These are phyloP conservation scores for Nycticorax nycticorax DNA, from an alignment of 2,113 vertebrate genomes.

Conservation along the genomic window DNA sequence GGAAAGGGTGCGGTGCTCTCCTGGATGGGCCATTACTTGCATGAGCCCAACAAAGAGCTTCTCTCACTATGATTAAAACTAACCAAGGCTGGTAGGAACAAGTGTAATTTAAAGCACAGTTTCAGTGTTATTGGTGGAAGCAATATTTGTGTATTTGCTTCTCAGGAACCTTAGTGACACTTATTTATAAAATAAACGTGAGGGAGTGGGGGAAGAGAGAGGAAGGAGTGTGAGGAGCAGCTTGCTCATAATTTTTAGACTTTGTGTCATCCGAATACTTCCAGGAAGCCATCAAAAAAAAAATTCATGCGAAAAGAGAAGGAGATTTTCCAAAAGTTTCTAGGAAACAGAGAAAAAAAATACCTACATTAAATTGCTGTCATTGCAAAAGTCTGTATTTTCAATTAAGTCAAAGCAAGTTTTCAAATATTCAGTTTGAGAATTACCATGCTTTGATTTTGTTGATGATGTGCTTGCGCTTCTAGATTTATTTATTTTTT, in stretches of 20 bases:
- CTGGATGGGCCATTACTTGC: background rate
- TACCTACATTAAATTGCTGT: background rate
- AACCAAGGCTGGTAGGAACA: background rate
- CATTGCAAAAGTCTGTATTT: background rate
- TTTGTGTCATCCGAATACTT: background rate
- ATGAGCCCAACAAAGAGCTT: background rate
- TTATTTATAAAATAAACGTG: background rate
- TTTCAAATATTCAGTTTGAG: background rate
- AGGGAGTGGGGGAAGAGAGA: background rate
- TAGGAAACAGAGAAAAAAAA: background rate
- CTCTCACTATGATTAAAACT: background rate
- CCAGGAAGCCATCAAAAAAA: background rate
- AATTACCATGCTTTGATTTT: background rate
- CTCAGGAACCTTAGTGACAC: background rate
- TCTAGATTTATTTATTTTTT: background rate
- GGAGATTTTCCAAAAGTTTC: background rate
- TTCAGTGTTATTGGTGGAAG: background rate
- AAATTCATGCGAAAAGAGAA: background rate
- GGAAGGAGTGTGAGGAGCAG: background rate
- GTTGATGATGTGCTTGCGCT: background rate
- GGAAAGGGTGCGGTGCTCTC: background rate
- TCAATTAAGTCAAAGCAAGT: background rate
- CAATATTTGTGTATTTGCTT: background rate
- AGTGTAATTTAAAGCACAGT: background rate
- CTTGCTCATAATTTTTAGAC: background rate